phyloP scores from a whole-genome alignment of 2,797 vertebrate genomes.

The Coregonus ussuriensis region DNA sequence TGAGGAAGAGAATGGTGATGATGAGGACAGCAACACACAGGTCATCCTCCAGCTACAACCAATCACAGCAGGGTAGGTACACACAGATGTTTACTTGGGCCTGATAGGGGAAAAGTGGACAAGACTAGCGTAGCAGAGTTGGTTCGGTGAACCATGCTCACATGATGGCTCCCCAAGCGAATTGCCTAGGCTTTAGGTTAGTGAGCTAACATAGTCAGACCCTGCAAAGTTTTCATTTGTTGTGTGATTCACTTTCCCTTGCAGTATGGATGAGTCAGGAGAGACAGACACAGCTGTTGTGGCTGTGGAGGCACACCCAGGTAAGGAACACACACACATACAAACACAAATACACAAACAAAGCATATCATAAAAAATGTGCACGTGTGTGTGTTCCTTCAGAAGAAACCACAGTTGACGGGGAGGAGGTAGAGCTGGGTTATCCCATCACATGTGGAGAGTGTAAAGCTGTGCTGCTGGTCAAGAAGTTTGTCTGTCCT shows the following conservation, averaged over 20 bases:
- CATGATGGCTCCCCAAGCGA: not conserved
- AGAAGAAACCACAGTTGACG: slow-evolving; percentile 63
- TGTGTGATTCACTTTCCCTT: not conserved
- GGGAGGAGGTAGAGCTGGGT: slow-evolving; percentile 85
- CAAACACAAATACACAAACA: not conserved
- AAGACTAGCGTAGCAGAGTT: not conserved
- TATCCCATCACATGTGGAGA: slow-evolving; percentile 97
- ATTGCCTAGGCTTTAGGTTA: not conserved
- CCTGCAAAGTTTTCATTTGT: not conserved
- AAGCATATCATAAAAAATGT: not conserved
- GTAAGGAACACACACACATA: slow-evolving; percentile 44
- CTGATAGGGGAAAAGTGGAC: not conserved
- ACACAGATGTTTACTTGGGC: not conserved
- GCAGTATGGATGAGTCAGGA: slow-evolving; percentile 74
- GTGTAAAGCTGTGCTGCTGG: slow-evolving; percentile 91
- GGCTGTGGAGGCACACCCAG: slow-evolving; percentile 84
- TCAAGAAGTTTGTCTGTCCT: slow-evolving; percentile 98
- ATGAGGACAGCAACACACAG: slow-evolving; percentile 89
- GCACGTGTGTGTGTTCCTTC: not conserved
- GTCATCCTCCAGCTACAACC: slow-evolving; percentile 94
- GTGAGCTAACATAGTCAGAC: not conserved
- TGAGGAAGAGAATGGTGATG: slow-evolving; percentile 78
- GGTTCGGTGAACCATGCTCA: not conserved
- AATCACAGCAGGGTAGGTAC: slow-evolving; percentile 85
- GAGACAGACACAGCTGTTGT: slow-evolving; percentile 86